Percentiles rank a stretch among this genome's conserved stretches.
Conservation (phyloP, 2,888 invertebrate genomes). For the Diplolepis rosae region DNA sequence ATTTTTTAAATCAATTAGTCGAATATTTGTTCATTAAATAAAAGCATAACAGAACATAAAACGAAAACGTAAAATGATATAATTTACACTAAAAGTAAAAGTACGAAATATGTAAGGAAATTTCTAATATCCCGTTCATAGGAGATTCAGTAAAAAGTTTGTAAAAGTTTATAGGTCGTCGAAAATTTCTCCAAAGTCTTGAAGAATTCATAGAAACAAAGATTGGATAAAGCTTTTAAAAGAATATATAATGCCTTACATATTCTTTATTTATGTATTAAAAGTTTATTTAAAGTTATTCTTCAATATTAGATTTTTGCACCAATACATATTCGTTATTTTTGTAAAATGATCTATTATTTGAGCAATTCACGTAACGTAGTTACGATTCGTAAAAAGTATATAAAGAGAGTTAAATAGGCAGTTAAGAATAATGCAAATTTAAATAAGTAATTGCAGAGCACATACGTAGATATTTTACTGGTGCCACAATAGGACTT, state of each 20-base stretch:
- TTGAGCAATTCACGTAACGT: too few species aligned
- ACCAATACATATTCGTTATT: too few species aligned
- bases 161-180: background rate
- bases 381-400: too few species aligned
- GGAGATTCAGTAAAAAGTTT: slow-evolving; percentile 4
- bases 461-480: background rate
- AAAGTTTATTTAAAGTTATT: too few species aligned
- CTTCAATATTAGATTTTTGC: too few species aligned
- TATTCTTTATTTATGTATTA: background rate
- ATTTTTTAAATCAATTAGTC: too few species aligned
- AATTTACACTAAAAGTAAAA: too few species aligned
- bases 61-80: too few species aligned
- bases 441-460: background rate
- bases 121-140: background rate
- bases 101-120: background rate
- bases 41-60: background rate
- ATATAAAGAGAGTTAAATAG: too few species aligned
- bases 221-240: slow-evolving; percentile 17
- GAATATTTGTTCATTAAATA: background rate
- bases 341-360: too few species aligned
- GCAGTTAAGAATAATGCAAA: too few species aligned
- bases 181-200: background rate
- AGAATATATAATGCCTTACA: background rate
- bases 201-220: slow-evolving; percentile 3
- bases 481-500: slow-evolving; percentile 46